Percentiles rank a stretch among this genome's conserved stretches.
These are phyloP conservation scores for Rhopalosiphum padi DNA, from an alignment of 1,140 invertebrate genomes.

Conservation along the genomic window DNA sequence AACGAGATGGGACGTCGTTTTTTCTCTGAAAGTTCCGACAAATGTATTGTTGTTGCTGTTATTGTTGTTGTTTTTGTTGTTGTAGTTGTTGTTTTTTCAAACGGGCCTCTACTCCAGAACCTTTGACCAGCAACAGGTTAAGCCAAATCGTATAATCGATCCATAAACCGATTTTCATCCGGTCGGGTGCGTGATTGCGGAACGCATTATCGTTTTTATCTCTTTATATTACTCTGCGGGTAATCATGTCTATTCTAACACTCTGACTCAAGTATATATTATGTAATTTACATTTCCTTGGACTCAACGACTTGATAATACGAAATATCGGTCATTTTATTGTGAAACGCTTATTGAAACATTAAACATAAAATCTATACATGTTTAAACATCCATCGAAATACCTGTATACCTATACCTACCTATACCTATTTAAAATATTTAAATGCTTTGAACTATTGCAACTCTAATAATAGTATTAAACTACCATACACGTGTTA, in stretches of 20 bases:
- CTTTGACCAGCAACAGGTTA: not conserved
- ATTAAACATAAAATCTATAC: not conserved
- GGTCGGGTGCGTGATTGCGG: not conserved
- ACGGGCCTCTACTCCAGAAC: not conserved
- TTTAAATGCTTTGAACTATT: not conserved
- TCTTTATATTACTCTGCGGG: not conserved
- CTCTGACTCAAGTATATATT: not conserved
- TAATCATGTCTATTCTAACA: not conserved
- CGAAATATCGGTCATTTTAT: conserved; percentile 14
- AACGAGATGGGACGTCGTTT: not conserved
- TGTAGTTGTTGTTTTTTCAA: not conserved
- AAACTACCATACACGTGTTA: not conserved
- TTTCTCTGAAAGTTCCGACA: not conserved
- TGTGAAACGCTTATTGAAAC: not conserved
- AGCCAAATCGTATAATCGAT: not conserved
- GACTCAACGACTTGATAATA: not conserved
- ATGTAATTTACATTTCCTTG: not conserved
- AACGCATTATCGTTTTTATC: not conserved
- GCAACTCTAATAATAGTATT: not conserved
- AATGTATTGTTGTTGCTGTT: not conserved
- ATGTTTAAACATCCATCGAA: not conserved
- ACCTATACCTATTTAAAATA: not conserved
- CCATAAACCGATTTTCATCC: not conserved
- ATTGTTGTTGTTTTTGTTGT: not conserved
- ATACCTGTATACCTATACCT: not conserved